Conservation (phyloP, 2,888 invertebrate species). For the Argynnis bischoffii region DNA sequence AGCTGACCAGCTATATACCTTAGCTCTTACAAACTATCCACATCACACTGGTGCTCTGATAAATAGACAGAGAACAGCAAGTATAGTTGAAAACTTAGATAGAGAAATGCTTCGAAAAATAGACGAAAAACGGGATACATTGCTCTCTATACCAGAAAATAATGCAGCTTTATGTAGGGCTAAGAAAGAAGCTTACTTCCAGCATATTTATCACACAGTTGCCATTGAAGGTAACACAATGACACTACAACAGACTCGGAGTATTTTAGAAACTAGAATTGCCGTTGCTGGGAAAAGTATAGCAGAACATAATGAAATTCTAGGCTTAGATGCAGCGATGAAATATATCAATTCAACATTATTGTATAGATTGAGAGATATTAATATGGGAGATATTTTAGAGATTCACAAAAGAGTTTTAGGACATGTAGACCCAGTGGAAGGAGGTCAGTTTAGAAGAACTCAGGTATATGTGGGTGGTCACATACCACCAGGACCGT, state of each 20-base stretch:
- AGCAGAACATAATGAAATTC: conserved; percentile 97
- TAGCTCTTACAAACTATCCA: conserved; percentile 92
- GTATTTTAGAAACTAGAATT: conserved; percentile 92
- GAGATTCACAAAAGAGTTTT: conserved; percentile 96
- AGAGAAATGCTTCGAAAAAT: conserved; percentile 88
- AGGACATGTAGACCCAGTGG: conserved; percentile 96
- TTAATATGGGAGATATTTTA: conserved; percentile 92
- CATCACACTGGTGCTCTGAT: conserved; percentile 89
- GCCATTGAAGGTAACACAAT: conserved; percentile 99
- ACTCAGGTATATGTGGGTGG: conserved; percentile 97
- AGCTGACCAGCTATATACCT: conserved; percentile 95
- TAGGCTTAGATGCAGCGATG: conserved; percentile 96
- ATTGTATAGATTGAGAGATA: conserved; percentile 88
- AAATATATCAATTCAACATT: conserved; percentile 94
- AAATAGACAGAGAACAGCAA: conserved; percentile 92
- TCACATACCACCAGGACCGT: conserved; percentile 95
- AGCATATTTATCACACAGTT: conserved; percentile 98
- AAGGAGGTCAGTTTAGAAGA: conserved; percentile 93
- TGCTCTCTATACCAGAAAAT: conserved; percentile 90
- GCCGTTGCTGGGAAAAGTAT: conserved; percentile 94
- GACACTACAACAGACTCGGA: conserved; percentile 94
- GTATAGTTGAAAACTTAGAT: conserved; percentile 95
- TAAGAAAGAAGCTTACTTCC: conserved; percentile 97
- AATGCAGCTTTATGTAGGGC: conserved; percentile 91
- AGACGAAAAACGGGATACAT: conserved; percentile 91